Percentiles rank a stretch among this genome's conserved stretches.
phyloP scores from a whole-genome alignment of 2,888 invertebrate genomes.

The Philereme transversata region DNA sequence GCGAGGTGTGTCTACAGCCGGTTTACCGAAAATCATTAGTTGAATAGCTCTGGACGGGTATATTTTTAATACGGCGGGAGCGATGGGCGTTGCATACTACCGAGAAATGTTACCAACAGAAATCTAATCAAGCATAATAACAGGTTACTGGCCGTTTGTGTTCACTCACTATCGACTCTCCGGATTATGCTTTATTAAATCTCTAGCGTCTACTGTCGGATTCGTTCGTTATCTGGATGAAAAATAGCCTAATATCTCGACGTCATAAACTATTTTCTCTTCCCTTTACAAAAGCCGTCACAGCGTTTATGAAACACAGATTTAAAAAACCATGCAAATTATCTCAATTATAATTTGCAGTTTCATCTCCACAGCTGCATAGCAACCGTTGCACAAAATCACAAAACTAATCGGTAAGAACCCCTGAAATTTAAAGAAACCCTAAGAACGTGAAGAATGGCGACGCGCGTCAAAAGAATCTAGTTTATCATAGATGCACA shows the following conservation, averaged over 20 bases:
- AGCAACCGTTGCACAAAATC: conserved; percentile 46
- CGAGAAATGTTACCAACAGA: conserved; percentile 84
- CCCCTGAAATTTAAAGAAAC: conserved; percentile 47
- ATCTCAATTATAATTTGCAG: conserved; percentile 53
- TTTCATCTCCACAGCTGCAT: conserved; percentile 75
- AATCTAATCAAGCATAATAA: conserved; percentile 84
- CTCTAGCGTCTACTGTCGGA: conserved; percentile 28
- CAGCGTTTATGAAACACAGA: too few species aligned
- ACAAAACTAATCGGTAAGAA: conserved; percentile 51
- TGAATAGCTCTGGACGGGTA: conserved; percentile 72
- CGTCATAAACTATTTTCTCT: too few species aligned
- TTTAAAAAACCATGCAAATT: too few species aligned
- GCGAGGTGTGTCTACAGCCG: conserved; percentile 76
- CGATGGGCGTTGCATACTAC: conserved; percentile 83
- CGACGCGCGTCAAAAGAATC: conserved; percentile 59
- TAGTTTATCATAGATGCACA: conserved; percentile 76
- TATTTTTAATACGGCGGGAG: conserved; percentile 81
- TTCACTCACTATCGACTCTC: conserved; percentile 76
- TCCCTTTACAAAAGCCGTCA: too few species aligned
- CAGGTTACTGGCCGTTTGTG: conserved; percentile 81
- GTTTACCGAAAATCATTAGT: conserved; percentile 84
- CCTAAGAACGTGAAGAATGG: conserved; percentile 54
- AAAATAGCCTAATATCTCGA: too few species aligned
- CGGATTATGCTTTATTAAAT: conserved; percentile 81
- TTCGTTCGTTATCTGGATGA: too few species aligned